Percentiles rank a stretch among this genome's conserved stretches.
phyloP scores from a whole-genome alignment of 2,888 invertebrate genomes.

The Cheilosia grossa region DNA sequence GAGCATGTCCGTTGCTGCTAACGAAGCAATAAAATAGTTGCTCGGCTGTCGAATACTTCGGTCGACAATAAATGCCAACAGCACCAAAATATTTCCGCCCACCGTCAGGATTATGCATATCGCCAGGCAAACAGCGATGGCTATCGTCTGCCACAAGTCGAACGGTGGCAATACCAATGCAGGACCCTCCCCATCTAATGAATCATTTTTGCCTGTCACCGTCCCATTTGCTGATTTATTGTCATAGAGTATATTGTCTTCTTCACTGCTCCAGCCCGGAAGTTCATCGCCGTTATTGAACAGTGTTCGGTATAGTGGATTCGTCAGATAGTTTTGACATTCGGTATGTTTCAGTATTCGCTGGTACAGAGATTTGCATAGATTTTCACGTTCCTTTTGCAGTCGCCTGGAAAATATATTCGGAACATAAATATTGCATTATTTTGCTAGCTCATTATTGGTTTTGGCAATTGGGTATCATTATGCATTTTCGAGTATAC shows the following conservation, averaged over 20 bases:
- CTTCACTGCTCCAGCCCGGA: constrained; percentile 79
- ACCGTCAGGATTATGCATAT: constrained; percentile 96
- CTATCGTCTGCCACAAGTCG: constrained; percentile 93
- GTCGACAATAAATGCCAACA: constrained; percentile 97
- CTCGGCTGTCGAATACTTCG: constrained; percentile 97
- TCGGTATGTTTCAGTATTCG: constrained; percentile 86
- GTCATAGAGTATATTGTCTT: constrained; percentile 78
- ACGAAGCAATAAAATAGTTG: constrained; percentile 99
- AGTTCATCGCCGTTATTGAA: constrained; percentile 83
- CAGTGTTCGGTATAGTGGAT: constrained; percentile 82
- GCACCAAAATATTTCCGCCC: constrained; percentile 97
- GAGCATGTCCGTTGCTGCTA: constrained; percentile 98
- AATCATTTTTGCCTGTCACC: constrained; percentile 76
- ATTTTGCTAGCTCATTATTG: not conserved
- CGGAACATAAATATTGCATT: not conserved
- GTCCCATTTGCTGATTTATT: constrained; percentile 79
- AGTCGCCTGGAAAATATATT: constrained; percentile 86
- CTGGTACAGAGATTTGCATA: constrained; percentile 88
- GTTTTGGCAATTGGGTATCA: no score
- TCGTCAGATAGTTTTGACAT: constrained; percentile 85
- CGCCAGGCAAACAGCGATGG: constrained; percentile 93
- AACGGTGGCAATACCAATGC: constrained; percentile 91
- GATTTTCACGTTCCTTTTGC: constrained; percentile 88
- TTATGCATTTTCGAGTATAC: no score
- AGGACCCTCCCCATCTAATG: constrained; percentile 77